Conservation (phyloP, 2,113 vertebrate genomes). For the Anhinga anhinga region DNA sequence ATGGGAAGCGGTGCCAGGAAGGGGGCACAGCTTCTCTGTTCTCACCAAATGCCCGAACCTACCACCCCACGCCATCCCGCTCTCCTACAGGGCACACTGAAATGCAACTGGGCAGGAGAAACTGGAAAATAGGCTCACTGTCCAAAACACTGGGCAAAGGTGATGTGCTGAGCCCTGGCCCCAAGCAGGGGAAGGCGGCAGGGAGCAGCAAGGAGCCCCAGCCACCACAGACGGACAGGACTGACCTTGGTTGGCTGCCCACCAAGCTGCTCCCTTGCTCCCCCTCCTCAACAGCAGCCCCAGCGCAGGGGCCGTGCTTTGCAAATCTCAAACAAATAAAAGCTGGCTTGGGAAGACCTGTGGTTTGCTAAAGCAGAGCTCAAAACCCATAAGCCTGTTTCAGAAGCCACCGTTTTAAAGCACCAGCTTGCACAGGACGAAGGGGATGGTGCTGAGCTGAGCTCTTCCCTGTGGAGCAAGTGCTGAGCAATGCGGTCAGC, state of each 20-base stretch:
- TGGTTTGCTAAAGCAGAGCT: not conserved
- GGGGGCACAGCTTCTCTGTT: not conserved
- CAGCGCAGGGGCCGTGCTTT: accelerated
- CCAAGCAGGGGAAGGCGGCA: not conserved
- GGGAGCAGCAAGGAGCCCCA: not conserved
- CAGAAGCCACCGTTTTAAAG: not conserved
- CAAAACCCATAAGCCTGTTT: not conserved
- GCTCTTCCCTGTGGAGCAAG: not conserved
- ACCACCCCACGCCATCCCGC: not conserved
- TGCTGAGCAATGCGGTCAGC: accelerated
- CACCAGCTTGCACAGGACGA: not conserved
- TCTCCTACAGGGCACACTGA: not conserved
- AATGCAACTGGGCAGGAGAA: not conserved
- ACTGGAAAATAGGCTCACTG: not conserved
- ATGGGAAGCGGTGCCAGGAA: not conserved
- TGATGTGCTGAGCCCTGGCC: not conserved
- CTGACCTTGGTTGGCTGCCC: not conserved
- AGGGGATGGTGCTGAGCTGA: not conserved
- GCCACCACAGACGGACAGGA: accelerated
- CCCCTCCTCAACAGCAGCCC: not conserved
- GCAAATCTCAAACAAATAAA: not conserved
- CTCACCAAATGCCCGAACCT: not conserved
- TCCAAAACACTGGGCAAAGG: not conserved
- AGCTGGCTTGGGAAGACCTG: not conserved
- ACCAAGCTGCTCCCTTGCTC: not conserved